Evolutionary conservation across 2,113 vertebrate genomes (phyloP), one percentile per base, ranked within the genome.

Genomic region (Fregata magnificens): DNA sequence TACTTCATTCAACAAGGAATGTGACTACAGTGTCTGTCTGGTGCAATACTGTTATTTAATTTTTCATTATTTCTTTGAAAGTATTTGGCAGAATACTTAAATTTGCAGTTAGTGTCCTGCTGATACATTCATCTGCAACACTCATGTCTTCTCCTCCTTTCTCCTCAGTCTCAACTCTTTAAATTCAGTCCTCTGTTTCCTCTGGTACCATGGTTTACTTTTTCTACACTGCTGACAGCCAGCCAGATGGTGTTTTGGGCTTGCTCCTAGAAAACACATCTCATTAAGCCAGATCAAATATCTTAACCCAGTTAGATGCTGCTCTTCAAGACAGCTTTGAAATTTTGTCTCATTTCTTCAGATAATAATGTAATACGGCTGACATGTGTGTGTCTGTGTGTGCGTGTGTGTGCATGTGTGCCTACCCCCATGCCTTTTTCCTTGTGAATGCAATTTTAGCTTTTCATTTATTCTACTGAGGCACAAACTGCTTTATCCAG

Each of bases 331-430:
- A 71, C 11, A 85, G n/a, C 42, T 90, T 82, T 76, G 61, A 25
- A 78, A 79, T 88, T 91, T 82, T 34, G 24, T 38, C 74, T 92
- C 31, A 10, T 93, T 87, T 42, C 29, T 84, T 82, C 38, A 74
- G 32, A 42, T 32, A 58, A 71, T 31, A 29, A 55, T 9, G 16
- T 63, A 63, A 45, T 32, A 32, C 2, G 2, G 49, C 22, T 47
- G 61, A 82, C 1, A 0, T 11, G 0, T 53, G 5, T 29, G 5
- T 77, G 7, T 25, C 5, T 47, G 9, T 18, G 14, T 12, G 3
- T 10, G 25, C 6, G 6, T 2, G 5, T 1, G 1, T 0, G 0
- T 5, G 9, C 26, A 32, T 0, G 0, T 28, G 13, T 67, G 47
- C 47, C 38, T 91, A 26, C 8, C 7, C 29, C 18, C 8, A 2